Evolutionary conservation across 2,797 vertebrate genomes (phyloP).

Genomic region (Steatocranus sp.): DNA sequence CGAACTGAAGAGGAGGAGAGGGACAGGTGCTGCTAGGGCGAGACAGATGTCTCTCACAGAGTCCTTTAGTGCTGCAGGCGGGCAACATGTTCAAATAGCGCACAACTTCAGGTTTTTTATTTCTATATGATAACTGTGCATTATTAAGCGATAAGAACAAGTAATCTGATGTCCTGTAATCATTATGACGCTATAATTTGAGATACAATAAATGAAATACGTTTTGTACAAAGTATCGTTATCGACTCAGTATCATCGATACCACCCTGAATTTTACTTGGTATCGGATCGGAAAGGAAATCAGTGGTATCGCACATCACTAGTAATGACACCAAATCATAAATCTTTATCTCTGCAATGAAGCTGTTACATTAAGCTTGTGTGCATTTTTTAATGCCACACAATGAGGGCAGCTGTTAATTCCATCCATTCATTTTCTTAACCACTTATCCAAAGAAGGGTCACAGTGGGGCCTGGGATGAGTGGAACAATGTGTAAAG

Average conservation of each 20-base stretch:
- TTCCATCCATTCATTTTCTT: background rate
- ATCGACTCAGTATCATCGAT: background rate
- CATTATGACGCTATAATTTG: background rate
- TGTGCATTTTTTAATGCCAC: background rate
- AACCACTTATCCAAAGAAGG: background rate
- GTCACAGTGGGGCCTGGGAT: background rate
- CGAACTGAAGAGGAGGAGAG: too few relatives aligned
- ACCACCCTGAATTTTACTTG: background rate
- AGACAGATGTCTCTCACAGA: too few relatives aligned
- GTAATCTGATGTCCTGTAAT: background rate
- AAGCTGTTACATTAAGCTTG: background rate
- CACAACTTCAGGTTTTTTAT: too few relatives aligned
- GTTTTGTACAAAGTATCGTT: rapidly evolving
- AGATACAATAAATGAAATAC: background rate
- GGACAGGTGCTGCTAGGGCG: too few relatives aligned
- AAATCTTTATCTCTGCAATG: background rate
- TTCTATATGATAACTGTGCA: background rate
- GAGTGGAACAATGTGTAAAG: background rate
- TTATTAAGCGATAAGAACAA: background rate
- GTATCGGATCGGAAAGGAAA: background rate
- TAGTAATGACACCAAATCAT: background rate
- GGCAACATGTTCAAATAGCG: too few relatives aligned
- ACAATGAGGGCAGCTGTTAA: background rate
- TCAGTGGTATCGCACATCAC: background rate
- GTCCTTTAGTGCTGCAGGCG: too few relatives aligned